Conservation (phyloP, 2,113 vertebrate genomes). For the Dolichallabes microphthalmus region DNA sequence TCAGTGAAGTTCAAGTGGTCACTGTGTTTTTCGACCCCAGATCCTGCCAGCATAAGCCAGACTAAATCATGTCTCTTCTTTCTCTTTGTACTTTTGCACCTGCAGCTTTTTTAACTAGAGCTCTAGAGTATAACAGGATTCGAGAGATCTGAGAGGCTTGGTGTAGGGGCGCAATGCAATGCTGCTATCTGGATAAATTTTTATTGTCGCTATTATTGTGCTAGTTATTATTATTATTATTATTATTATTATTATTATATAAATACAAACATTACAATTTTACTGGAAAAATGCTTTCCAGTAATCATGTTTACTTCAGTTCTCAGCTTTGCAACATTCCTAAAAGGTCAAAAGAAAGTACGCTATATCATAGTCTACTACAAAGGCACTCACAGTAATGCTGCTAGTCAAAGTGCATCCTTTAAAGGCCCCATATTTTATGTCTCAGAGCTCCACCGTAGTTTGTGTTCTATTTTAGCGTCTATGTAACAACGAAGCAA, state of each 20-base stretch:
- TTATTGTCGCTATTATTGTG: background rate
- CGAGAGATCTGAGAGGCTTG: background rate
- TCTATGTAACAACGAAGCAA: too few species aligned
- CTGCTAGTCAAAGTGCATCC: background rate
- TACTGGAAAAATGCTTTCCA: too few species aligned
- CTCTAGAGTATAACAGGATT: background rate
- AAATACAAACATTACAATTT: background rate
- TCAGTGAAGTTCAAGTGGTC: constrained; percentile 11
- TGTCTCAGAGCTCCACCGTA: too few species aligned
- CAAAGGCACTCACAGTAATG: background rate
- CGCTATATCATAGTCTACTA: background rate
- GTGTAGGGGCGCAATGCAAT: background rate
- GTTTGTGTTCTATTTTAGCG: too few species aligned
- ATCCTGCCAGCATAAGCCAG: background rate
- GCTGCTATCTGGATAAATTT: background rate
- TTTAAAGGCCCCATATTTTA: background rate
- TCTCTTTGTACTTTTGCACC: background rate
- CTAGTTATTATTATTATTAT: background rate
- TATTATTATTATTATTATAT: background rate
- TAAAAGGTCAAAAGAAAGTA: background rate
- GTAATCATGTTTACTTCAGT: background rate
- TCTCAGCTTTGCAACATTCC: background rate
- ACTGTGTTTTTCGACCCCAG: constrained; percentile 7
- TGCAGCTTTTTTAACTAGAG: background rate
- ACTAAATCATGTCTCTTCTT: background rate